Conservation (phyloP, 1,140 invertebrate genomes). For the Drosophila novamexicana region DNA sequence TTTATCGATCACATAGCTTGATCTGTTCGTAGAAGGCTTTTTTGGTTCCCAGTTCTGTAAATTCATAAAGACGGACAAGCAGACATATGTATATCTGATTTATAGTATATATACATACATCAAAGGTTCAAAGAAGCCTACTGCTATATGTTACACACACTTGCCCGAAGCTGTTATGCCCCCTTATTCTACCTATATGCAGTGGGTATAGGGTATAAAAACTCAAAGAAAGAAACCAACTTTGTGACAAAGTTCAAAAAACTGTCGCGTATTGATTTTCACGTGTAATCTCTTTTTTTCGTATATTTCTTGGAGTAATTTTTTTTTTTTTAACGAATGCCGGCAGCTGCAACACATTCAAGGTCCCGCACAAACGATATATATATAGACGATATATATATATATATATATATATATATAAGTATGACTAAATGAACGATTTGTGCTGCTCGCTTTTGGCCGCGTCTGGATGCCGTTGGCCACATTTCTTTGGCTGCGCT, state of each 20-base stretch:
- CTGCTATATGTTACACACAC: no score
- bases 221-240: background rate
- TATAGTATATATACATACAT: no score
- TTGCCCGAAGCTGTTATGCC: no score
- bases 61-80: no score
- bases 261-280: conserved; percentile 68
- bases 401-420: background rate
- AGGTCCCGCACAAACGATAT: background rate
- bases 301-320: background rate
- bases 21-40: no score
- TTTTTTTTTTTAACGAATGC: background rate
- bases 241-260: conserved; percentile 60
- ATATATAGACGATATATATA: background rate
- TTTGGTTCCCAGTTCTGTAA: no score
- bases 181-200: no score
- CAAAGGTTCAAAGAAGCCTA: no score
- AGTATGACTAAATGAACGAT: conserved; percentile 19
- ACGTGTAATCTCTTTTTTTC: conserved; percentile 20
- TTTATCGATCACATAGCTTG: no score
- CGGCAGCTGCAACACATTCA: conserved; percentile 16
- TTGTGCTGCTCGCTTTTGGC: conserved; percentile 8
- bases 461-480: conserved; percentile 23
- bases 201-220: background rate
- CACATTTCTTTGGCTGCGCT: conserved; percentile 19
- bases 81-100: no score